Conservation (phyloP, 2,113 vertebrate genomes). For the Nothobranchius furzeri region DNA sequence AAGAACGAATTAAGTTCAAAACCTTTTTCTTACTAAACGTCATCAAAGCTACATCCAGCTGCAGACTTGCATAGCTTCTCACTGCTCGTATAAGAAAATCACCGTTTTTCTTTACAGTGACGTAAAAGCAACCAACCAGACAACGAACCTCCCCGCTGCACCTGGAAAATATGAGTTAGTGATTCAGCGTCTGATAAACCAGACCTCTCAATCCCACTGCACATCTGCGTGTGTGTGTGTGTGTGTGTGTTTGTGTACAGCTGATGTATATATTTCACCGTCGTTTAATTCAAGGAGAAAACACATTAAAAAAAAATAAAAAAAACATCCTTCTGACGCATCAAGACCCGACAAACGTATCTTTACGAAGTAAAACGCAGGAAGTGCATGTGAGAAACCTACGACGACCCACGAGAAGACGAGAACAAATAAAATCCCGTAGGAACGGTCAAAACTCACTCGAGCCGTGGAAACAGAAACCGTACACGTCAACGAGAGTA, state of each 20-base stretch:
- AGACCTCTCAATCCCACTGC: conserved; percentile 37
- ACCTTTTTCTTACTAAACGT: background rate
- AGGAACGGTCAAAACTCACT: conserved; percentile 10
- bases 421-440: conserved; percentile 4
- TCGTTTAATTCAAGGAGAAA: too few species aligned
- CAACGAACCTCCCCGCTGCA: background rate
- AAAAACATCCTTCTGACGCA: too few species aligned
- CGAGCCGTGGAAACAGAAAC: conserved; percentile 16
- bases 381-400: background rate
- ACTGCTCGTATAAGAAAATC: background rate
- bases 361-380: too few species aligned
- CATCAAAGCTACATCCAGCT: background rate
- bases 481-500: conserved; percentile 29
- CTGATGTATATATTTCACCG: conserved; percentile 64
- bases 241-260: conserved; percentile 70
- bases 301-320: too few species aligned
- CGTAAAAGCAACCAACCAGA: background rate
- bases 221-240: conserved; percentile 73
- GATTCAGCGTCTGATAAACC: background rate
- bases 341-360: too few species aligned
- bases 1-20: background rate
- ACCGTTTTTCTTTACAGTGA: background rate
- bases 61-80: conserved; percentile 18
- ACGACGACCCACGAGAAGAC: conserved; percentile 8
- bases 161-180: background rate